A percentile compares a stretch with the other conserved stretches of the same genome.
These are phyloP conservation scores for Lutjanus campechanus DNA, from an alignment of 2,797 vertebrate species.

Conservation along the genomic window DNA sequence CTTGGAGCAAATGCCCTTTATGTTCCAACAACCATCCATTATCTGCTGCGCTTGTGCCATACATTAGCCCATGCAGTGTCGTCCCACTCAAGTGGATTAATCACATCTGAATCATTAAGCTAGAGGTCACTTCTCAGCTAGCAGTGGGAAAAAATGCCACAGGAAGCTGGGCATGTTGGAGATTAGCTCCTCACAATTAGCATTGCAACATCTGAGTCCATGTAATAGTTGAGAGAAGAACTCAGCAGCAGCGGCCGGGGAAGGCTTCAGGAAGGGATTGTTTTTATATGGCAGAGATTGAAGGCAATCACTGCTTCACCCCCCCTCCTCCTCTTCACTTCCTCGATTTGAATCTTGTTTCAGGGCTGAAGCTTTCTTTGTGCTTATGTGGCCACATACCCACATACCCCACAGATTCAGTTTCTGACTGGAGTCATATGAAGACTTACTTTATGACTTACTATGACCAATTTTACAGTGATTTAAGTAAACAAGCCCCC, in stretches of 20 bases:
- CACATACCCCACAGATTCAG: conserved; percentile 43
- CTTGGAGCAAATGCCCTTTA: conserved; percentile 30
- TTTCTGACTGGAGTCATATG: conserved; percentile 73
- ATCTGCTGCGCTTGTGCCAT: conserved; percentile 43
- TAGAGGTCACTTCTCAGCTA: conserved; percentile 79
- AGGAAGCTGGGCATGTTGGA: conserved; percentile 54
- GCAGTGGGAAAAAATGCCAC: conserved; percentile 36
- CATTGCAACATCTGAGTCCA: conserved; percentile 54
- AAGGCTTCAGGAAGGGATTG: conserved; percentile 46
- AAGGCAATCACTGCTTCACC: conserved; percentile 36
- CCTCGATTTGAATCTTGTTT: conserved; percentile 50
- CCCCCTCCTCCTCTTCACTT: not conserved
- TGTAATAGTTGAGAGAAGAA: conserved; percentile 44
- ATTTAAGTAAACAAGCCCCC: conserved; percentile 73
- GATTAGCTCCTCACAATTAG: conserved; percentile 74
- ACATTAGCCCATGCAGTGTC: conserved; percentile 56
- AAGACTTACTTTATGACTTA: conserved; percentile 46
- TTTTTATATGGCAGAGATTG: conserved; percentile 60
- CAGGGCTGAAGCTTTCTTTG: conserved; percentile 52
- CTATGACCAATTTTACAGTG: conserved; percentile 72
- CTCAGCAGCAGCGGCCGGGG: conserved; percentile 4
- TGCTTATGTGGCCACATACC: conserved; percentile 49
- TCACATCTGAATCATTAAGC: conserved; percentile 82
- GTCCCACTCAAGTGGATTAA: conserved; percentile 78
- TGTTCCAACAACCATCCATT: conserved; percentile 48